Evolutionary conservation across 2,888 invertebrate species (phyloP).

Genomic region (Netelia fuscicornis): DNA sequence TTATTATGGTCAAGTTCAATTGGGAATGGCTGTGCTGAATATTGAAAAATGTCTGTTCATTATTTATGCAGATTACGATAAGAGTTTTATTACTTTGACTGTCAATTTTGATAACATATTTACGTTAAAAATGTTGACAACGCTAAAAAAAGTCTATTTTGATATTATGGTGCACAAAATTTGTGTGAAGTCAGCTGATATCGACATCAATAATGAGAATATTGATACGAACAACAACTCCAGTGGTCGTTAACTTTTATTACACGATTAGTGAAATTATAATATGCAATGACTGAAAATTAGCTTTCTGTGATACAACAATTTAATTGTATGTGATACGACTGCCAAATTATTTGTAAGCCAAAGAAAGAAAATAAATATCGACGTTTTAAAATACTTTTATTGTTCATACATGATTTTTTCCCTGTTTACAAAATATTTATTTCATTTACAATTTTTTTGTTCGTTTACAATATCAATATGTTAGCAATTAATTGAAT

Average conservation of each 20-base stretch:
- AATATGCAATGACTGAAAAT: not conserved
- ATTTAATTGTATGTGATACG: slow-evolving; percentile 7
- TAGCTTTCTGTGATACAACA: slow-evolving; percentile 6
- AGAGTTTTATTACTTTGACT: slow-evolving; percentile 32
- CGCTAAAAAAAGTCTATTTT: slow-evolving; percentile 53
- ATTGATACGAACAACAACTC: slow-evolving; percentile 11
- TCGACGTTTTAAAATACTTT: not conserved
- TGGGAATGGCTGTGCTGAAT: slow-evolving; percentile 65
- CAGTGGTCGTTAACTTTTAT: not conserved
- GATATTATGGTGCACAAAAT: slow-evolving; percentile 53
- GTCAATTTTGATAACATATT: slow-evolving; percentile 55
- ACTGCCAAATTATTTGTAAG: slow-evolving; percentile 1
- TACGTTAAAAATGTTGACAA: slow-evolving; percentile 51
- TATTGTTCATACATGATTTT: not conserved
- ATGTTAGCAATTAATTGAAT: slow-evolving; percentile 10
- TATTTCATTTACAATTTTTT: not conserved
- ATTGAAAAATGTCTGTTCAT: slow-evolving; percentile 58
- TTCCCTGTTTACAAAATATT: no score
- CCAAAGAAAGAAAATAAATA: slow-evolving; percentile 4
- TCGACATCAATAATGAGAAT: not conserved
- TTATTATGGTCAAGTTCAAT: slow-evolving; percentile 65
- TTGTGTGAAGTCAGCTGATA: slow-evolving; percentile 33
- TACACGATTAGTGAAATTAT: not conserved
- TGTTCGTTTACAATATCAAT: slow-evolving; percentile 1
- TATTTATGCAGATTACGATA: slow-evolving; percentile 58